These are phyloP conservation scores for Chlorodrepanis virens DNA, from an alignment of 2,113 vertebrate genomes.

Conservation along the genomic window DNA sequence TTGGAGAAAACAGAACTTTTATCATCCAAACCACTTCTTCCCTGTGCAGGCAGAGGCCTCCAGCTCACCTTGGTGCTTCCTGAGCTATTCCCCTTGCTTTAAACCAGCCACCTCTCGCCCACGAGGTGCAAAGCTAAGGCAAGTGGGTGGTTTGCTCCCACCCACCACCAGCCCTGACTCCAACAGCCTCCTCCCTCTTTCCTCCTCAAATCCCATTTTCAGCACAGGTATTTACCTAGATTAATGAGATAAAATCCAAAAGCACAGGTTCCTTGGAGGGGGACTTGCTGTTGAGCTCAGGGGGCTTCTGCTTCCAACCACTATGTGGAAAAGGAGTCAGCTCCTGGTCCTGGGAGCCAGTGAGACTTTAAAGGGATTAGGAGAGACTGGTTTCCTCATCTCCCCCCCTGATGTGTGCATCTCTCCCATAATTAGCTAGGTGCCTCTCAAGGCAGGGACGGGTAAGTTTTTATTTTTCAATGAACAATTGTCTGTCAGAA, in stretches of 20 bases:
- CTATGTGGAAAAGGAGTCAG: not conserved
- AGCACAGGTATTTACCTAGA: not conserved
- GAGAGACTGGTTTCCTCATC: not conserved
- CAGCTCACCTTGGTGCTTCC: not conserved
- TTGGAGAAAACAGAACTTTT: not conserved
- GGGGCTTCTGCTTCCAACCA: not conserved
- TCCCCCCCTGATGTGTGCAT: not conserved
- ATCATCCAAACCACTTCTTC: not conserved
- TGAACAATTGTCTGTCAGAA: constrained; percentile 37
- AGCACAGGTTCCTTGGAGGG: not conserved
- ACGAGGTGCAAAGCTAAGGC: not conserved
- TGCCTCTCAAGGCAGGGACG: not conserved
- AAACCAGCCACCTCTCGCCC: not conserved
- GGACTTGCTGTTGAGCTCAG: not conserved
- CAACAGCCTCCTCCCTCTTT: not conserved
- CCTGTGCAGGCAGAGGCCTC: not conserved
- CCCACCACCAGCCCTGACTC: fast-evolving
- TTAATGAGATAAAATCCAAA: not conserved
- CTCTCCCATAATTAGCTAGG: constrained; percentile 12
- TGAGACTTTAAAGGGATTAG: not conserved
- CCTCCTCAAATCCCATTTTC: not conserved
- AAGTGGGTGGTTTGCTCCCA: fast-evolving
- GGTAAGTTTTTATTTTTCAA: constrained; percentile 37
- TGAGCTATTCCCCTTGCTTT: not conserved
- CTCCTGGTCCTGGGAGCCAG: constrained; percentile 10